Percentiles rank a stretch among this genome's conserved stretches.
phyloP scores from a whole-genome alignment of 2,797 vertebrate species.

The Mormyrus proboscirostris region DNA sequence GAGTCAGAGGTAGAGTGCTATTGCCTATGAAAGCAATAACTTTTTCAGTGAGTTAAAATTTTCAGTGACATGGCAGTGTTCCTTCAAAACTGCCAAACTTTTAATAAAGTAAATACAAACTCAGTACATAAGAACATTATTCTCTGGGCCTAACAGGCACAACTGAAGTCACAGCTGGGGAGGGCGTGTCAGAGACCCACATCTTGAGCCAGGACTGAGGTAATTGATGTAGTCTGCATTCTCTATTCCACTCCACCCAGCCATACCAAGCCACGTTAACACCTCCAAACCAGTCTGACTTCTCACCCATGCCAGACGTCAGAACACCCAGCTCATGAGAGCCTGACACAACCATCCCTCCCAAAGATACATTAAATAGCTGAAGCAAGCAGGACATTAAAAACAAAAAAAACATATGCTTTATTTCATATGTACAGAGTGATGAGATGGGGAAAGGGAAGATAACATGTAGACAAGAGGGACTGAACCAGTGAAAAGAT shows the following conservation, averaged over 20 bases:
- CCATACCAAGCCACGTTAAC: not conserved
- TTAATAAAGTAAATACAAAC: not conserved
- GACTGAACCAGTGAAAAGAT: not conserved
- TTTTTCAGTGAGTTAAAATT: not conserved
- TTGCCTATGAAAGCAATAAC: not conserved
- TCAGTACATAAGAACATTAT: not conserved
- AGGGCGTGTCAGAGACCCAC: not conserved
- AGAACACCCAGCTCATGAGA: not conserved
- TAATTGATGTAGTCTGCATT: not conserved
- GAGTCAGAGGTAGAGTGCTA: not conserved
- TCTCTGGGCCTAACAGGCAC: not conserved
- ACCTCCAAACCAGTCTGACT: not conserved
- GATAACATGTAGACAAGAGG: not conserved
- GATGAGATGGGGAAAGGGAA: constrained; percentile 22
- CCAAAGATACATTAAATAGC: not conserved
- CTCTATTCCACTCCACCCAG: not conserved
- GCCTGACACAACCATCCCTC: not conserved
- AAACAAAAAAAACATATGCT: constrained; percentile 34
- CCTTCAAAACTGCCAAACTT: not conserved
- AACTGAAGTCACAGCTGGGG: not conserved
- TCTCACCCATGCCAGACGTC: not conserved
- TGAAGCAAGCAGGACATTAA: not conserved
- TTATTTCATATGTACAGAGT: constrained; percentile 38
- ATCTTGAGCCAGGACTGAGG: not conserved
- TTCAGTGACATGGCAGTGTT: not conserved